Conservation (phyloP, 2,888 invertebrate species). For the Cerastis rubricosa region DNA sequence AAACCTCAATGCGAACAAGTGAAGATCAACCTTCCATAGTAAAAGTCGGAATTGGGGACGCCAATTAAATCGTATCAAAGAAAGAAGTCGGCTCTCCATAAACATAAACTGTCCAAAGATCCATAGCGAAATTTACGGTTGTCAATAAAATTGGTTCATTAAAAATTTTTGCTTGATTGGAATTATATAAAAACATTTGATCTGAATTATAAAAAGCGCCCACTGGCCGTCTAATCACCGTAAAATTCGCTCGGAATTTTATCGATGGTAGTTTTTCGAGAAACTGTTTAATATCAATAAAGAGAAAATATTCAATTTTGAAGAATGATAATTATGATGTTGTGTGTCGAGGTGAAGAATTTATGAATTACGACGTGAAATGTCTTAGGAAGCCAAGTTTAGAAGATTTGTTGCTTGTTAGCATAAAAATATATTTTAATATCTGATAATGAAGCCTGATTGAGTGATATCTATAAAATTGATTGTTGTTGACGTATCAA, state of each 20-base stretch:
- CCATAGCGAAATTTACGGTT: slow-evolving; percentile 82
- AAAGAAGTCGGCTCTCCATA: slow-evolving; percentile 73
- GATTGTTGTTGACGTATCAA: slow-evolving; percentile 60
- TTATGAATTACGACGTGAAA: slow-evolving; percentile 66
- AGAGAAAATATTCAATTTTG: slow-evolving; percentile 70
- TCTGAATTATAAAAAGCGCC: slow-evolving; percentile 72
- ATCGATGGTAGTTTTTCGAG: slow-evolving; percentile 61
- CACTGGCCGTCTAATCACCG: slow-evolving; percentile 71
- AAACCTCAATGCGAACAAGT: slow-evolving; percentile 70
- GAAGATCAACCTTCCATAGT: slow-evolving; percentile 67
- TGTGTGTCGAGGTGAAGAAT: slow-evolving; percentile 53
- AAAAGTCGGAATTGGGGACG: slow-evolving; percentile 73
- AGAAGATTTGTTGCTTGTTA: slow-evolving; percentile 69
- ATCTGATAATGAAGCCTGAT: slow-evolving; percentile 68
- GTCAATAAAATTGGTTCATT: slow-evolving; percentile 84
- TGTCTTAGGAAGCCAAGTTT: slow-evolving; percentile 65
- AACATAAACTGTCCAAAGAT: slow-evolving; percentile 81
- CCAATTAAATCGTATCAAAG: slow-evolving; percentile 76
- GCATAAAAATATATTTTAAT: slow-evolving; percentile 62
- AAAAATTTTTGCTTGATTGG: slow-evolving; percentile 81
- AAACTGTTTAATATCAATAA: slow-evolving; percentile 67
- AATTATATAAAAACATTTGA: slow-evolving; percentile 75
- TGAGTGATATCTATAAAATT: slow-evolving; percentile 69
- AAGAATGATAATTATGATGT: slow-evolving; percentile 62
- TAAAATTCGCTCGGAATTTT: slow-evolving; percentile 71